These are phyloP conservation scores for Dermatemys mawii DNA, from an alignment of 2,113 vertebrate genomes.

Conservation along the genomic window DNA sequence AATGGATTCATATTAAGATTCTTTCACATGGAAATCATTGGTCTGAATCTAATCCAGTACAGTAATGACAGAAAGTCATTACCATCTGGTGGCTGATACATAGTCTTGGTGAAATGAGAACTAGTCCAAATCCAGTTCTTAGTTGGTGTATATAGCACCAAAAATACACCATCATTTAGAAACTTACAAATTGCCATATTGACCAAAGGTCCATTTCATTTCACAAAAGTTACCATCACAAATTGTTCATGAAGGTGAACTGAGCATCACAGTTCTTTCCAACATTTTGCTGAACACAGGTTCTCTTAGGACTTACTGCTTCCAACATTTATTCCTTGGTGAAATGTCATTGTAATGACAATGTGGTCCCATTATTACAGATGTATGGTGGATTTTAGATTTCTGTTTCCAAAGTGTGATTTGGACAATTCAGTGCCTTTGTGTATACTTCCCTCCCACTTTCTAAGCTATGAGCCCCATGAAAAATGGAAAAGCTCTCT, in stretches of 20 bases:
- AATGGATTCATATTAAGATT: neutral
- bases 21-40: neutral
- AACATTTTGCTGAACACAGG: neutral
- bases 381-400: neutral
- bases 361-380: accelerated
- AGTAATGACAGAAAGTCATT: neutral
- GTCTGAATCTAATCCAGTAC: neutral
- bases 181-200: neutral
- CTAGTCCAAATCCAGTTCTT: neutral
- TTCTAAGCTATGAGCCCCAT: neutral
- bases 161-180: neutral
- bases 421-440: neutral
- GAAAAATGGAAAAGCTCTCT: neutral
- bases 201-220: neutral
- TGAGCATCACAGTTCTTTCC: accelerated
- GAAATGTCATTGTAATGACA: neutral
- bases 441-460: neutral
- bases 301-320: neutral
- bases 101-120: neutral
- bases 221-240: neutral
- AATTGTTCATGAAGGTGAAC: neutral
- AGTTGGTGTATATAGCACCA: accelerated
- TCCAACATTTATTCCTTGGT: neutral
- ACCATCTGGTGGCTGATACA: neutral
- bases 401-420: neutral